Conservation (phyloP, 2,888 invertebrate genomes). For the Pseudanteris insignis region DNA sequence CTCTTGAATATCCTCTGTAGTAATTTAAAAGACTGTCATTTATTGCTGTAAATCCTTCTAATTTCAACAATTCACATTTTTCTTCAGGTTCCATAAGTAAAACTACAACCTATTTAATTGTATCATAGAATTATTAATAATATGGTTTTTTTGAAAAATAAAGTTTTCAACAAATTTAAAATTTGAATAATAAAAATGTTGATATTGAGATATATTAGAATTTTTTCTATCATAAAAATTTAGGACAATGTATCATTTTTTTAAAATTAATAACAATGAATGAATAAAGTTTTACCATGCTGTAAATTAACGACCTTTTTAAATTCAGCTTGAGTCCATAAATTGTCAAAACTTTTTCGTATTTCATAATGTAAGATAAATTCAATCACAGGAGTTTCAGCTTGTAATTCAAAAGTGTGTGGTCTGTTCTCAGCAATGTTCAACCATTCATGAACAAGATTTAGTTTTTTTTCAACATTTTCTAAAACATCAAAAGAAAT, state of each 20-base stretch:
- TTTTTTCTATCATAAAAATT: too few species aligned
- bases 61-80: background rate
- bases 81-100: constrained; percentile 1
- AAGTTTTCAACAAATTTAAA: too few species aligned
- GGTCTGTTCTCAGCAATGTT: constrained; percentile 43
- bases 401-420: constrained; percentile 59
- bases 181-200: too few species aligned
- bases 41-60: constrained; percentile 58
- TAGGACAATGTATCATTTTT: too few species aligned
- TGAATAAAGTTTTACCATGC: too few species aligned
- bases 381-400: constrained; percentile 67
- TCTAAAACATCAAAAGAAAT: constrained; percentile 48
- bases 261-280: too few species aligned
- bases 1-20: constrained; percentile 74
- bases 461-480: constrained; percentile 62
- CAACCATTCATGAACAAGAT: constrained; percentile 62
- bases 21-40: constrained; percentile 69
- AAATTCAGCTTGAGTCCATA: constrained; percentile 59
- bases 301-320: too few species aligned
- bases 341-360: constrained; percentile 68
- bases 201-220: too few species aligned
- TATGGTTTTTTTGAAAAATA: too few species aligned
- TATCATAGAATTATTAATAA: too few species aligned
- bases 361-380: constrained; percentile 73
- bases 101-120: constrained; percentile 16